Evolutionary conservation across 2,888 invertebrate species (phyloP).

Genomic region (Omphaloscelis lunosa): DNA sequence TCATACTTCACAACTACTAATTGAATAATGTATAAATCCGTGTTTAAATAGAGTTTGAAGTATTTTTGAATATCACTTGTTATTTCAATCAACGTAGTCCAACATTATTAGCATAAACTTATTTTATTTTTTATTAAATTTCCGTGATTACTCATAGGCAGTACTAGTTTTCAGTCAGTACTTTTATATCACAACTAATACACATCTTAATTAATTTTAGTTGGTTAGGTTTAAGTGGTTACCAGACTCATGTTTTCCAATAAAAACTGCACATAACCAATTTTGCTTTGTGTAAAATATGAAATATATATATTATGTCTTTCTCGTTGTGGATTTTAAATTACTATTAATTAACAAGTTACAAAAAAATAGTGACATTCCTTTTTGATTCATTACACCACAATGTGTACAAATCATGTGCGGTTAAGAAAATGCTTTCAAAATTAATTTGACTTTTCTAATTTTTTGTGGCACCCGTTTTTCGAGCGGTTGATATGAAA

Average conservation of each 20-base stretch:
- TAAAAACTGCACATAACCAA: slow-evolving; percentile 24
- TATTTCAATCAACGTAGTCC: slow-evolving; percentile 43
- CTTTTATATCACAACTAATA: slow-evolving; percentile 38
- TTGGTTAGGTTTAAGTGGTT: slow-evolving; percentile 59
- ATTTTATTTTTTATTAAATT: slow-evolving; percentile 22
- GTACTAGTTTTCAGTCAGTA: slow-evolving; percentile 31
- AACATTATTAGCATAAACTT: slow-evolving; percentile 22
- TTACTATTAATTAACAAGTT: slow-evolving; percentile 25
- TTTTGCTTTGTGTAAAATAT: slow-evolving; percentile 42
- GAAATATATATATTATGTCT: slow-evolving; percentile 12
- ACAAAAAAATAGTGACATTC: slow-evolving; percentile 63
- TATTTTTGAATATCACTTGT: slow-evolving; percentile 49
- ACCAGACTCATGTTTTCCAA: slow-evolving; percentile 55
- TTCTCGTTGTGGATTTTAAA: slow-evolving; percentile 38
- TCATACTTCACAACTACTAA: slow-evolving; percentile 58
- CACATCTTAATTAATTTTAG: slow-evolving; percentile 43
- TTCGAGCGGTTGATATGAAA: slow-evolving; percentile 16
- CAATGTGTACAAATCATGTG: slow-evolving; percentile 26
- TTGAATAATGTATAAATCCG: slow-evolving; percentile 46
- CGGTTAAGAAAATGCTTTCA: slow-evolving; percentile 20
- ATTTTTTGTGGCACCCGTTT: slow-evolving; percentile 18
- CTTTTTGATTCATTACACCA: slow-evolving; percentile 53
- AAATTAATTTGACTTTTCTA: slow-evolving; percentile 11
- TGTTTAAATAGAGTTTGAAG: slow-evolving; percentile 45
- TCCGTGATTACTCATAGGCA: slow-evolving; percentile 31